Evolutionary conservation across 2,888 invertebrate species (phyloP), one percentile per base, ranked within the genome.

Genomic region (Erpobdella octoculata): DNA sequence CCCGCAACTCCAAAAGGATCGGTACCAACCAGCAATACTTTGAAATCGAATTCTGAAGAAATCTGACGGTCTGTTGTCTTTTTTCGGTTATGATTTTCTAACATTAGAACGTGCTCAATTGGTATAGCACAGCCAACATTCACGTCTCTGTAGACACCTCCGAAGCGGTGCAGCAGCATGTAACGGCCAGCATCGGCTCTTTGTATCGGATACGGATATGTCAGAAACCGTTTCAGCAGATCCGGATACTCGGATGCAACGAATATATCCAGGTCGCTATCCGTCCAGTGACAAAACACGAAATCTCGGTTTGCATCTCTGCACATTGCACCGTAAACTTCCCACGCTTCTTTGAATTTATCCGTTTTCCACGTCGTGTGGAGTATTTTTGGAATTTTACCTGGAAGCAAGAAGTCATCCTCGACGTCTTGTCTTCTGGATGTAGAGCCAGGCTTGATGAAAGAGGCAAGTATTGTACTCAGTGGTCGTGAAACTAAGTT

Each of bases 231-330:
- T 48, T 31, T 18, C 31, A 69, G 36, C 25, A 69, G 58, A 6
- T 48, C n/a, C 3, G 58, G 58, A 46, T 69, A 69, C 18, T 28
- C 33, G 15, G 35, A 25, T 28, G 58, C 36, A n/a, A 69, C 58
- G 25, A 69, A 36, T 33, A 35, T 69, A 1, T 58, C 53, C n/a
- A 69, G 58, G 31, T 69, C 58, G 8, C 58, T 37, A 53, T 69
- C 69, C 21, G 38, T 46, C 69, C 69, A 69, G 53, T 69, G 69
- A 35, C 69, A 69, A 48, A 69, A 69, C 25, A 36, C 46, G 58
- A 69, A 69, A 2, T 53, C 48, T 0, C 15, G 15, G 48, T 69
- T 69, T 25, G 53, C 31, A 33, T 35, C 1, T 33, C 53, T 48
- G 36, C 69, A 69, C 12, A 31, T 25, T 31, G 5, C 33, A 5